These are phyloP conservation scores for Cotesia glomerata DNA, from an alignment of 1,140 invertebrate species.

Conservation along the genomic window DNA sequence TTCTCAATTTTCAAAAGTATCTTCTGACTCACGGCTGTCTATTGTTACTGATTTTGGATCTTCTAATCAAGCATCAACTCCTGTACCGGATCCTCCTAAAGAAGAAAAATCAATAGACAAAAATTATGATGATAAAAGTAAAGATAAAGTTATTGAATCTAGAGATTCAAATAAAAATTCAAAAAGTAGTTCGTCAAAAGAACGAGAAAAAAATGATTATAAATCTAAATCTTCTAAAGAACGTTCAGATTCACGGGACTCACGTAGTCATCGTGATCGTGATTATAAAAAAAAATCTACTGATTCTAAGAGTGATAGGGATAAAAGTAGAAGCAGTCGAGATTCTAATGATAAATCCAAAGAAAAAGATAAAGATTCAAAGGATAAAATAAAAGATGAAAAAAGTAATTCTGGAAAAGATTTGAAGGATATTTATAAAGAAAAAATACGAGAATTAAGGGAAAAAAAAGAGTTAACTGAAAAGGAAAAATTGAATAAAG, in stretches of 20 bases:
- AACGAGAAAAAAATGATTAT: slow-evolving; percentile 49
- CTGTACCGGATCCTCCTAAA: slow-evolving; percentile 47
- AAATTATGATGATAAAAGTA: slow-evolving; percentile 42
- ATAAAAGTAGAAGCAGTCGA: slow-evolving; percentile 28
- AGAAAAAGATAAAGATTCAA: slow-evolving; percentile 36
- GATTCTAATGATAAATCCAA: slow-evolving; percentile 20
- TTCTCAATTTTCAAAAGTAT: slow-evolving; percentile 68
- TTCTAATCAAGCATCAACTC: slow-evolving; percentile 57
- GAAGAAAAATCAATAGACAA: slow-evolving; percentile 55
- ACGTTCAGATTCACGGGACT: slow-evolving; percentile 37
- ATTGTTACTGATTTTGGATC: slow-evolving; percentile 62
- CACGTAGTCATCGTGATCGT: slow-evolving; percentile 41
- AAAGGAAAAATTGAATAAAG: slow-evolving; percentile 55
- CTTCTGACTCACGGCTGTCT: slow-evolving; percentile 67
- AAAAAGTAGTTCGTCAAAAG: slow-evolving; percentile 49
- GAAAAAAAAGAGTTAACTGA: slow-evolving; percentile 62
- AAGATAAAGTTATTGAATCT: slow-evolving; percentile 57
- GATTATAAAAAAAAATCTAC: slow-evolving; percentile 45
- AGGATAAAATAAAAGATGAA: slow-evolving; percentile 35
- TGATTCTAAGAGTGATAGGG: slow-evolving; percentile 48
- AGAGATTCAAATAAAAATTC: slow-evolving; percentile 47
- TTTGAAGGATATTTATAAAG: slow-evolving; percentile 61
- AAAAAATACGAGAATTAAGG: slow-evolving; percentile 58
- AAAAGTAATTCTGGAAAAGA: slow-evolving; percentile 50
- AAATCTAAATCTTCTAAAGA: slow-evolving; percentile 55